Evolutionary conservation across 2,797 vertebrate genomes (phyloP), one percentile per base, ranked within the genome.

Genomic region (Sorex maritimensis): DNA sequence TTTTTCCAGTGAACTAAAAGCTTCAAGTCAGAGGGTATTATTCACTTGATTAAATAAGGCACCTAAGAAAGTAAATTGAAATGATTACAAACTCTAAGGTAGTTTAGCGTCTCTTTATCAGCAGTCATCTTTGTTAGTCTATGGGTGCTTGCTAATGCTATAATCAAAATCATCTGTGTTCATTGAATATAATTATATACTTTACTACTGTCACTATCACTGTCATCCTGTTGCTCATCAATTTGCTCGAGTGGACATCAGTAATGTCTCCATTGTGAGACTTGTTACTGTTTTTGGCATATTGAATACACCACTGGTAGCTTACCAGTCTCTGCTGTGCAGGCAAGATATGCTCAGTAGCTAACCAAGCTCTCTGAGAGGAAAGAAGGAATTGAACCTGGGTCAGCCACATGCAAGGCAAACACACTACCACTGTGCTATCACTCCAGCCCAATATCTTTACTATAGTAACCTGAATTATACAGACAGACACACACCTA

Each of bases 71-170:
- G 55, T 15, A 67, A 71, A 49, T n/a, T 38, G 24, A 4, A 71
- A 72, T 68, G 26, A 61, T 75, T 34, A 24, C 1, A 61, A 34
- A 28, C 21, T 86, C 24, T 86, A 41, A 14, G 26, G 34, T 34
- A 34, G 34, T 34, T 81, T 46, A 30, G 17, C 8, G 28, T 41
- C n/a, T 15, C 2, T 34, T 72, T 30, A 41, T 55, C 21, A 61
- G 0, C 34, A 10, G 41, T 86, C 63, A 79, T 49, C 28, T 81
- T 55, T 83, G 15, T 49, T 92, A 72, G 84, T 88, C 74, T 90
- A 81, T 63, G n/a, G 49, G n/a, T 92, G 26, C 87, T 93, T 46
- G 74, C 23, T 44, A 55, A 68, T 46, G 26, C n/a, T 87, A 28
- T 81, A 73, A 44, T 44, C 41, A 5, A 44, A 44, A 44, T 15